phyloP scores from a whole-genome alignment of 1,140 invertebrate genomes.

The Neodiprion pinetum region DNA sequence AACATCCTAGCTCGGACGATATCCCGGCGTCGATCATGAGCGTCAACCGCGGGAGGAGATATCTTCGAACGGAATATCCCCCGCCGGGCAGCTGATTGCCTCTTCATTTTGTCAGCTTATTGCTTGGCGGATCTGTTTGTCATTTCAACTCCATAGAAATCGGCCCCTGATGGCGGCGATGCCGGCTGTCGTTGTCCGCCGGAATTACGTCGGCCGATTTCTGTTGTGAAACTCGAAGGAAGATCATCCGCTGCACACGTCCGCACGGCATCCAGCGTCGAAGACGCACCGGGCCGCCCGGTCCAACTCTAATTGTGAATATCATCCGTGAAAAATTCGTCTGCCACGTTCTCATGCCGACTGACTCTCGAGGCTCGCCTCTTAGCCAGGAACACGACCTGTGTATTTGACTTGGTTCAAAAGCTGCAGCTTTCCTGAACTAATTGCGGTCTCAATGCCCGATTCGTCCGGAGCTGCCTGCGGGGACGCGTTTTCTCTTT shows the following conservation, averaged over 20 bases:
- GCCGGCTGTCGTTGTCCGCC: constrained; percentile 5
- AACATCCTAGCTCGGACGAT: not conserved
- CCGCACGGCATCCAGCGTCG: not conserved
- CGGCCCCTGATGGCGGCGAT: constrained; percentile 27
- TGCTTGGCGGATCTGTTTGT: constrained; percentile 48
- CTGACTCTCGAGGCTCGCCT: not conserved
- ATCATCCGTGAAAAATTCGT: not conserved
- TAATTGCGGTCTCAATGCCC: constrained; percentile 45
- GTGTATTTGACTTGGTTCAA: constrained; percentile 11
- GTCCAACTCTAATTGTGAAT: not conserved
- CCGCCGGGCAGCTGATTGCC: constrained; percentile 45
- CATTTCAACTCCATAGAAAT: constrained; percentile 43
- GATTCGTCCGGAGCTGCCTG: constrained; percentile 5
- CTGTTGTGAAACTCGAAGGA: not conserved
- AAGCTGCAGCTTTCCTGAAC: constrained; percentile 47
- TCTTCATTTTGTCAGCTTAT: constrained; percentile 49
- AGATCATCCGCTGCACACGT: too few species aligned
- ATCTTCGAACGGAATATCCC: constrained; percentile 28
- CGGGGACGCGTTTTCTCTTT: not conserved
- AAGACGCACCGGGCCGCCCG: not conserved
- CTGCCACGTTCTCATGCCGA: not conserved
- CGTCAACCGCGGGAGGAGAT: not conserved
- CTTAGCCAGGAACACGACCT: not conserved
- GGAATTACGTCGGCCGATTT: not conserved
- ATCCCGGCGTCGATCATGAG: not conserved